These are phyloP conservation scores for Alethe diademata DNA, from an alignment of 2,113 vertebrate genomes.

Conservation along the genomic window DNA sequence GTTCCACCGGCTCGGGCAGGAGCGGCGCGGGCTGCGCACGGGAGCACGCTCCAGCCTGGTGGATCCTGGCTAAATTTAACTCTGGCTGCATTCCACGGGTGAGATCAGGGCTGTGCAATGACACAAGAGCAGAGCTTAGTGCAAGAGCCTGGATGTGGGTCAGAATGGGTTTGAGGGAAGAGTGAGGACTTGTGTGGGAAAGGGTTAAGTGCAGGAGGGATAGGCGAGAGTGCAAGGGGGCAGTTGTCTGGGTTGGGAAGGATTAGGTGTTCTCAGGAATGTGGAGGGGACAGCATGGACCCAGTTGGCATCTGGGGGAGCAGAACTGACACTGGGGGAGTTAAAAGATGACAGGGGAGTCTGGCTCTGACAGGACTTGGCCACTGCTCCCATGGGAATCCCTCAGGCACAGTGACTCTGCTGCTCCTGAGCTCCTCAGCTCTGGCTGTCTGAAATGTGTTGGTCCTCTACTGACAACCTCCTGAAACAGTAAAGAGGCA, in stretches of 20 bases:
- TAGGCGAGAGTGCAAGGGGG: neutral
- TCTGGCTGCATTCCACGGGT: neutral
- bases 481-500: neutral
- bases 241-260: neutral
- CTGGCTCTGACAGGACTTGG: neutral
- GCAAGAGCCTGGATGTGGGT: neutral
- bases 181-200: neutral
- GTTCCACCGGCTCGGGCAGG: neutral
- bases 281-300: neutral
- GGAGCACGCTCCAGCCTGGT: neutral
- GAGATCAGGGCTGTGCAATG: neutral
- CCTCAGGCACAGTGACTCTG: neutral
- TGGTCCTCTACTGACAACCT: neutral
- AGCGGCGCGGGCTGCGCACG: neutral
- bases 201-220: neutral
- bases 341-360: neutral
- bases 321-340: neutral
- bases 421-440: fast-evolving
- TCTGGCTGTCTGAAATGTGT: neutral
- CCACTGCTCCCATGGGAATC: neutral
- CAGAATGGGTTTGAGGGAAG: neutral
- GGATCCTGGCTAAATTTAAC: slow-evolving; percentile 14
- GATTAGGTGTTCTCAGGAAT: neutral
- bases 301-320: neutral
- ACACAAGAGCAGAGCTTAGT: neutral